Evolutionary conservation across 2,888 invertebrate species (phyloP).

Genomic region (Platycnemis pennipes): DNA sequence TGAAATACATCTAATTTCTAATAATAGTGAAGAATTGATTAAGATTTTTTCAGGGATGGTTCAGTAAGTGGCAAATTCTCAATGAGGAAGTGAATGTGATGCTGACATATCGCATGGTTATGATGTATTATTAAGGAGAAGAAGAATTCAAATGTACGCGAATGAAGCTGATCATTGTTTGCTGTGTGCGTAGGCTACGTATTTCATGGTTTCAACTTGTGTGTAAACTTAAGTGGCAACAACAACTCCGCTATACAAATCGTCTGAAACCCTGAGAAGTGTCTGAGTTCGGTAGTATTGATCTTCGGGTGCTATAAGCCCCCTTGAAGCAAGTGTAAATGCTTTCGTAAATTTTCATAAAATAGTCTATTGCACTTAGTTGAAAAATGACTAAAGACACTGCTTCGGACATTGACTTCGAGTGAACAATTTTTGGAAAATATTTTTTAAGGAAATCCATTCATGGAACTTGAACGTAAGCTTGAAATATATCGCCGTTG

Average conservation of each 20-base stretch:
- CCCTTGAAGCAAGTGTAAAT: not conserved
- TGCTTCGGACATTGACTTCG: not conserved
- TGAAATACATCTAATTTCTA: too few relatives aligned
- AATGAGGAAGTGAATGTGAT: not conserved
- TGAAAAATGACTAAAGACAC: not conserved
- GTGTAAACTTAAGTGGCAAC: not conserved
- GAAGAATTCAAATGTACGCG: not conserved
- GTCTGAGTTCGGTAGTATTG: too few relatives aligned
- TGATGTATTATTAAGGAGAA: not conserved
- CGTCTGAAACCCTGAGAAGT: too few relatives aligned
- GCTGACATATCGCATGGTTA: not conserved
- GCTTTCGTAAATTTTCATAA: not conserved
- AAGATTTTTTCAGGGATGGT: not conserved
- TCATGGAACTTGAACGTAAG: too few relatives aligned
- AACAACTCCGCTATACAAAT: not conserved
- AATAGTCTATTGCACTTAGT: not conserved
- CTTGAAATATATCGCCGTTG: too few relatives aligned
- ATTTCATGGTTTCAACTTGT: not conserved
- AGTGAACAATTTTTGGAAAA: not conserved
- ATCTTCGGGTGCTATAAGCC: too few relatives aligned
- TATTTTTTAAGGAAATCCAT: not conserved
- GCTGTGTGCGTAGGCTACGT: not conserved
- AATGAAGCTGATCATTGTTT: not conserved
- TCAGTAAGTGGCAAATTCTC: not conserved
- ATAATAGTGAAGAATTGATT: not conserved